Base-by-base conservation (phyloP, 2,888 invertebrate genomes). In the Crematogaster levior region DNA sequence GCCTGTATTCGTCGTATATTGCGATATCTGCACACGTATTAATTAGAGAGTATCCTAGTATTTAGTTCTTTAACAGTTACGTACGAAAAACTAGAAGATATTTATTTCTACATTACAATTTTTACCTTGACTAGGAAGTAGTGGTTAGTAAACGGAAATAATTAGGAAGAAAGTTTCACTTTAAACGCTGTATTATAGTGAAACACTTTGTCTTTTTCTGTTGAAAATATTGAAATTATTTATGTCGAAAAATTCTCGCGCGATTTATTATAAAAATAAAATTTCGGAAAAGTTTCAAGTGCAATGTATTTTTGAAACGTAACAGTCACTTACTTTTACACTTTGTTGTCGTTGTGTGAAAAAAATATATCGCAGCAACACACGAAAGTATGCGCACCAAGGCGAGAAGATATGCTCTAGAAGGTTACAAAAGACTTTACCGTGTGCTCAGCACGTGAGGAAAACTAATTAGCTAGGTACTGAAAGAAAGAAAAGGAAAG, bases 351-450 rank as follows among this genome's bases (percentile, higher is more conserved):
- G 43, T 46, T 21, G 30, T 27, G 30, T 46, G 63, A 46, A 56
- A 37, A 60, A 65, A 60, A 34, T 21, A 60, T 21, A 34, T n/a
- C 66, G 34, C 12, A 30, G 30, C 56, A n/a, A 24, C n/a, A 53
- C 68, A 68, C 61, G 77, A 77, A 53, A 74, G 61, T 63, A 46
- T 51, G 37, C 24, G 48, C 61, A n/a, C 63, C 74, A 37, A 48
- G 30, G 43, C 53, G 75, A 51, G 24, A n/a, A 77, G 77, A 77
- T 77, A 66, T 66, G 77, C 75, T 77, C 75, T 68, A 27, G 77
- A 68, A 77, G 56, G 43, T 30, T 56, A 18, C 43, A 43, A 15
- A 1, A 66, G 40, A 2, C 24, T 15, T 24, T 46, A 21, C 18
- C n/a, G 24, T n/a, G 43, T 48, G 63, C 3, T 46, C 24, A 24